phyloP scores from a whole-genome alignment of 2,113 vertebrate species.

The Sander vitreus region DNA sequence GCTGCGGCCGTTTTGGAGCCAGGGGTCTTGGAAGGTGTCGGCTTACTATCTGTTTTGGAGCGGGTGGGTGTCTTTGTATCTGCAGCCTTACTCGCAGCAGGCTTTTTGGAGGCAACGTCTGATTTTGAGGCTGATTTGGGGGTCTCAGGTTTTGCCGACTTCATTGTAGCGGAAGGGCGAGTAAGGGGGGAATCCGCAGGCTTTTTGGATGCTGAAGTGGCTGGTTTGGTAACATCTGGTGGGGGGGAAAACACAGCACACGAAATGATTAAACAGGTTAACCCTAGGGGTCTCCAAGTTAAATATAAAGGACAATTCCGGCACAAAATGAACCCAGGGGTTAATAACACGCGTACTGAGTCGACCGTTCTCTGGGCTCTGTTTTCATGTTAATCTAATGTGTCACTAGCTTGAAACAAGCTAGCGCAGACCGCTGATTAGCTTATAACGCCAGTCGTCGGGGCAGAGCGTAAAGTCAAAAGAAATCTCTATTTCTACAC shows the following conservation, averaged over 20 bases:
- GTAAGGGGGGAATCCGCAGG: conserved; percentile 72
- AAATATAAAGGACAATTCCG: too few relatives aligned
- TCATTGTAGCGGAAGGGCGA: conserved; percentile 69
- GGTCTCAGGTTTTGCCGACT: conserved; percentile 78
- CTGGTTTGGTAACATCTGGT: conserved; percentile 81
- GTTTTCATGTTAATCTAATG: too few relatives aligned
- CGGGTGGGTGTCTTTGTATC: conserved; percentile 77
- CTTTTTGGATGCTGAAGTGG: conserved; percentile 77
- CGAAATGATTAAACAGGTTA: neutral
- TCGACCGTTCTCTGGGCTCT: too few relatives aligned
- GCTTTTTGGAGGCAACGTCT: conserved; percentile 74
- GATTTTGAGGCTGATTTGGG: conserved; percentile 76
- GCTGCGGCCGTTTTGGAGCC: conserved; percentile 61
- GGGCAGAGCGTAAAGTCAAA: too few relatives aligned
- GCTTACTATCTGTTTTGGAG: conserved; percentile 76
- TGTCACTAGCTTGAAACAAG: too few relatives aligned
- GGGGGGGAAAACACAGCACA: conserved; percentile 31
- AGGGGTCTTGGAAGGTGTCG: conserved; percentile 66
- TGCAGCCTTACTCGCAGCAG: conserved; percentile 57
- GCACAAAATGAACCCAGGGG: too few relatives aligned
- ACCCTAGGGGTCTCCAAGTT: too few relatives aligned
- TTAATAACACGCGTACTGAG: too few relatives aligned
- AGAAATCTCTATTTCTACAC: too few relatives aligned
- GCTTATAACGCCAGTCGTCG: too few relatives aligned
- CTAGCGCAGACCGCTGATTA: too few relatives aligned